Evolutionary conservation across 2,888 invertebrate species (phyloP).

Genomic region (Pogonocherus hispidulus): DNA sequence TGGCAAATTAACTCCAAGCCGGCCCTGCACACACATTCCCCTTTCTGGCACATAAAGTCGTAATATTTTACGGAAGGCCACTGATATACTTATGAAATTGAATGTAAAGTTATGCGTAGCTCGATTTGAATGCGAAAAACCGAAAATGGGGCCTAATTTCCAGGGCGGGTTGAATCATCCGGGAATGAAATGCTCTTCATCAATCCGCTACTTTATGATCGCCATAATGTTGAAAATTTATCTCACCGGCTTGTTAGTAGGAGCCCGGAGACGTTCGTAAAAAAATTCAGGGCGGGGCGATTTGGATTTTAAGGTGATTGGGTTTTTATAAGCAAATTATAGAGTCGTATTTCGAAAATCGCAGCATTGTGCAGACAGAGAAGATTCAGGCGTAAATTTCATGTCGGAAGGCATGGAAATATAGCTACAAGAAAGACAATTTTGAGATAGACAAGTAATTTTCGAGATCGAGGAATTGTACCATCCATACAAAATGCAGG

Average conservation of each 20-base stretch:
- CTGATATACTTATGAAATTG: constrained; percentile 55
- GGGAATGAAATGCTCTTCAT: constrained; percentile 46
- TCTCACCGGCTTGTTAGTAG: constrained; percentile 10
- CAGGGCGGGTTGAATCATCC: constrained; percentile 21
- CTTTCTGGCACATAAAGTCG: constrained; percentile 16
- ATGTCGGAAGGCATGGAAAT: no score
- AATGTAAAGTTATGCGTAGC: constrained; percentile 64
- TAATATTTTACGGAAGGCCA: constrained; percentile 20
- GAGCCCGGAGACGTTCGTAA: constrained; percentile 15
- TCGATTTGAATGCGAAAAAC: constrained; percentile 63
- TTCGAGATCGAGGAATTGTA: no score
- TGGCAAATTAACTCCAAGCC: no score
- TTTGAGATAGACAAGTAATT: no score
- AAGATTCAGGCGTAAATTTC: no score
- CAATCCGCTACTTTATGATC: constrained; percentile 43
- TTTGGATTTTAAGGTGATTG: constrained; percentile 1
- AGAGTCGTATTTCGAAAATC: no score
- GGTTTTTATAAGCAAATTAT: background rate
- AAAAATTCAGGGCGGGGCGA: background rate
- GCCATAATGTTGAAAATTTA: constrained; percentile 40
- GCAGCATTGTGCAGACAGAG: no score
- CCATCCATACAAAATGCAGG: no score
- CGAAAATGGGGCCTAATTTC: constrained; percentile 61
- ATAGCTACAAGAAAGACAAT: no score
- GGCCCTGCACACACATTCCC: background rate